phyloP scores from a whole-genome alignment of 2,797 vertebrate genomes.

The Silurus lanzhouensis region DNA sequence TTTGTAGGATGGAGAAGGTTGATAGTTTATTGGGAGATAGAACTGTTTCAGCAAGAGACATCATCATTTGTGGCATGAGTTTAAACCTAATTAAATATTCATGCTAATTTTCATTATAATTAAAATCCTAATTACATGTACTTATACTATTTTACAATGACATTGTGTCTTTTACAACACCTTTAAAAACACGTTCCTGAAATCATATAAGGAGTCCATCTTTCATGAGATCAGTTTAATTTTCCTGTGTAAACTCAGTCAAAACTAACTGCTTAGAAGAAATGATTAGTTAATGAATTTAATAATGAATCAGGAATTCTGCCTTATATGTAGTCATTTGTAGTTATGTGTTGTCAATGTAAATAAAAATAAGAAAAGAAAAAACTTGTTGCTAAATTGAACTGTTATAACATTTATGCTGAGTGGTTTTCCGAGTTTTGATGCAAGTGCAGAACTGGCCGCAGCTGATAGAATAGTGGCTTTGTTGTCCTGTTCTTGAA shows the following conservation, averaged over 20 bases:
- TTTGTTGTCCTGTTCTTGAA: conserved; percentile 46
- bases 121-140: neutral
- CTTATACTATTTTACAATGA: neutral
- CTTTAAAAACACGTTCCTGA: neutral
- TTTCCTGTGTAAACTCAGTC: neutral
- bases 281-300: neutral
- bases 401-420: neutral
- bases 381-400: neutral
- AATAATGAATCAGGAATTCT: neutral
- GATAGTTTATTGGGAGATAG: neutral
- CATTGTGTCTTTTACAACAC: neutral
- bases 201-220: neutral
- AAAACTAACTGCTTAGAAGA: neutral
- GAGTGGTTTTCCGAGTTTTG: conserved; percentile 13
- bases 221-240: neutral
- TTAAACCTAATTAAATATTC: neutral
- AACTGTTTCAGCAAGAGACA: neutral
- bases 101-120: neutral
- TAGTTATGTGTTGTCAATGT: neutral
- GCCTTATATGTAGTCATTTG: neutral
- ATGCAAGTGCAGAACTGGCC: conserved; percentile 25
- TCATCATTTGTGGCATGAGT: neutral
- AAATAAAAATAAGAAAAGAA: neutral
- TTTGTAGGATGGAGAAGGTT: conserved; percentile 4
- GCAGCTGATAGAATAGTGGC: conserved; percentile 39